Evolutionary conservation across 2,888 invertebrate genomes (phyloP), one percentile per base, ranked within the genome.

Genomic region (Pherbina coryleti): DNA sequence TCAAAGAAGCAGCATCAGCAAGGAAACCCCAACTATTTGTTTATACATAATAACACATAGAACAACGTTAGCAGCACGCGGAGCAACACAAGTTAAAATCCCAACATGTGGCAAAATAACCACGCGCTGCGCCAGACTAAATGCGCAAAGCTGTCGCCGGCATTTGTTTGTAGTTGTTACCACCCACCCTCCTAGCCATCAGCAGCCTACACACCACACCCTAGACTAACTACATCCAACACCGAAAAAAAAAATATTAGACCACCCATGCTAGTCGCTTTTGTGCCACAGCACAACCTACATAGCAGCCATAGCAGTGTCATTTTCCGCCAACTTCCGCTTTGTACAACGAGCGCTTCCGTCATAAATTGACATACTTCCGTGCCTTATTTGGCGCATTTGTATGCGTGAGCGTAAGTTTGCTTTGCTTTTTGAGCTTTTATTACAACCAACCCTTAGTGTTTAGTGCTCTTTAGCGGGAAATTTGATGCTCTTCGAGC

Each of bases 121-220:
- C 69, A 69, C 69, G 69, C 69, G 69, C 69, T 69, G 69, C 69
- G 69, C 69, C 51, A 25, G 25, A 69, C 22, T 28, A 5, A 22
- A 69, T 69, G 69, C 69, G 69, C 69, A 69, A 17, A 66, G 34
- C 31, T 34, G 55, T 19, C 55, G 55, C 55, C 55, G 55, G 55
- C 19, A 19, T 55, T 55, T 55, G 55, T 14, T 44, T 44, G 7
- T 37, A 37, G 44, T 44, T 44, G 44, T 1, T 44, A 11, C 55
- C 19, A 19, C 22, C 3, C 53, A n/a, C 17, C 17, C 17, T 14
- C 34, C 9, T 11, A 64, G 3, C 28, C 25, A 31, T 8, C 64
- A 64, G 31, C 64, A 3, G 34, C 34, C 25, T 19, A 19, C 8
- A 19, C 19, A 55, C 22, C 19, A 3, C 22, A 22, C 57, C 5